Evolutionary conservation across 2,888 invertebrate species (phyloP).

Genomic region (Sclerodermus sp.): DNA sequence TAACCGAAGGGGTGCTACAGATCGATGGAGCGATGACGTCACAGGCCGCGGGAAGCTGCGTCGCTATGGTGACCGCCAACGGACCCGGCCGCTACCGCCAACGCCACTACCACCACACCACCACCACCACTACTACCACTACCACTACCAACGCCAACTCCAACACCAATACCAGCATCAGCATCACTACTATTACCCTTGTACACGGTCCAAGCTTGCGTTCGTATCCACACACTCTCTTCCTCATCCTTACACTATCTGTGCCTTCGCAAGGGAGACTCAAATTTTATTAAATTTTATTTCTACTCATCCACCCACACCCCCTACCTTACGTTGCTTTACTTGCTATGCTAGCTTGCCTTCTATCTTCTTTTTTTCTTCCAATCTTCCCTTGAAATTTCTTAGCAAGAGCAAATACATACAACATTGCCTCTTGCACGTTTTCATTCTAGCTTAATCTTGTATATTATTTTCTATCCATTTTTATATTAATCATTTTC

Average conservation of each 20-base stretch:
- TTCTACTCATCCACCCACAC: constrained; percentile 14
- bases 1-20: constrained; percentile 43
- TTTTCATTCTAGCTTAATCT: too few species aligned
- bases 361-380: too few species aligned
- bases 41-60: constrained; percentile 56
- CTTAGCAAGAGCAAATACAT: background rate
- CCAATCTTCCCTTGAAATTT: too few species aligned
- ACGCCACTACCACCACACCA: constrained; percentile 6
- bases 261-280: constrained; percentile 17
- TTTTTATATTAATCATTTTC: too few species aligned
- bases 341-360: too few species aligned
- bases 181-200: too few species aligned
- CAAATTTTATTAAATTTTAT: constrained; percentile 55
- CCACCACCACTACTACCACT: constrained; percentile 21
- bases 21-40: constrained; percentile 58
- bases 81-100: constrained; percentile 45
- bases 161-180: too few species aligned
- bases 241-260: constrained; percentile 3
- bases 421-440: too few species aligned
- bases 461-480: too few species aligned
- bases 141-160: constrained; percentile 4
- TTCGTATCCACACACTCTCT: constrained; percentile 15
- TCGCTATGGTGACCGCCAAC: constrained; percentile 58
- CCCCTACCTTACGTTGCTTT: background rate
- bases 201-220: background rate